Evolutionary conservation across 2,888 invertebrate species (phyloP), one percentile per base, ranked within the genome.

Genomic region (Clepsis dumicolana): DNA sequence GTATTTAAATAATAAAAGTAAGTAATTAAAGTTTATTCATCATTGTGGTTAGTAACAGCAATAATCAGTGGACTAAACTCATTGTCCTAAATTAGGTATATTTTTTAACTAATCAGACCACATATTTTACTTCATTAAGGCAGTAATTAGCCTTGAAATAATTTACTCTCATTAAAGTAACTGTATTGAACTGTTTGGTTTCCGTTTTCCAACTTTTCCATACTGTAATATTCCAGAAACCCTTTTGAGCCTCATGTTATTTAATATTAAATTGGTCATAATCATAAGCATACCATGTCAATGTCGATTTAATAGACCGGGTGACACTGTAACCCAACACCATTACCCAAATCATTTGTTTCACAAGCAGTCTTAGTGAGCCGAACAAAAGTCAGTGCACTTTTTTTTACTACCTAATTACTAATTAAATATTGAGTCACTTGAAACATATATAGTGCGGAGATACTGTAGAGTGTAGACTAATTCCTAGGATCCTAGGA

Each of bases 241-340:
- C 67, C 50, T 57, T 50, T 35, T 16, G 56, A 62, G 67, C 67
- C 68, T 53, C 57, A 18, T 24, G 4, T 41, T 63, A 52, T 57
- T 21, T 63, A 67, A 25, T 21, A 50, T 24, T 64, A 63, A 68
- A 68, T 64, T 68, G 63, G n/a, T 25, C 41, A 44, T 50, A 62
- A 57, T 25, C 41, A 44, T 50, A 62, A 57, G 29, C 56, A 50
- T 67, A 29, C 62, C 29, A 63, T 62, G 67, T 57, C 68, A 68
- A 64, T 68, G 68, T 18, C 63, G 16, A 64, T 52, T 68, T 53
- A 64, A 68, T 68, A 64, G 52, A 67, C 29, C 29, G 35, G 60
- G 44, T 56, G 54, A 41, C 52, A 52, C 12, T 48, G 25, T 68
- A 57, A 53, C 63, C 52, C 24, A 32, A 59, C 57, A 50, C 24